These are phyloP conservation scores for Ambastaia sidthimunki DNA, from an alignment of 2,797 vertebrate genomes.

Conservation along the genomic window DNA sequence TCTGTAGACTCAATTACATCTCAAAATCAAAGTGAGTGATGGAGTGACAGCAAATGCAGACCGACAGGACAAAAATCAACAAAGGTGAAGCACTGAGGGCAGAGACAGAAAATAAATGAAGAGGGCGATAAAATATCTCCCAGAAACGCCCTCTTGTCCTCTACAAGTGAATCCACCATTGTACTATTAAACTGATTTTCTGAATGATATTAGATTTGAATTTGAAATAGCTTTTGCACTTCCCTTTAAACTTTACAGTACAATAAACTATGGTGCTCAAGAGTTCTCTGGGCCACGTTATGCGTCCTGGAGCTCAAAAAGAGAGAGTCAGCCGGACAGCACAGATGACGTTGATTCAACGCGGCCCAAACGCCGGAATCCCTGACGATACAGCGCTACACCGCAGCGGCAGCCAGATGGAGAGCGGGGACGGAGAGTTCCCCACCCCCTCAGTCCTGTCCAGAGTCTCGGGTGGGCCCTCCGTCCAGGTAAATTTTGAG, in stretches of 20 bases:
- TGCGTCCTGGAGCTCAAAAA: constrained; percentile 79
- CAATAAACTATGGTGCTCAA: constrained; percentile 97
- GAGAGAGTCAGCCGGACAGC: constrained; percentile 77
- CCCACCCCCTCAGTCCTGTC: constrained; percentile 87
- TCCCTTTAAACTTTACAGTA: constrained; percentile 99
- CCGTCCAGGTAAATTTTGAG: constrained; percentile 99
- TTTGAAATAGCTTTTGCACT: constrained; percentile 85
- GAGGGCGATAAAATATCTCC: constrained; percentile 70
- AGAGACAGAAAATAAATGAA: constrained; percentile 48
- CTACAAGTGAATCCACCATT: constrained; percentile 78
- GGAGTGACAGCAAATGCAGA: constrained; percentile 52
- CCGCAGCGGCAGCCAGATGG: constrained; percentile 74
- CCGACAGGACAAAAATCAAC: constrained; percentile 50
- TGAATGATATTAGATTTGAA: constrained; percentile 76
- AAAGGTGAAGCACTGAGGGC: constrained; percentile 37
- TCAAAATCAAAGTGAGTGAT: constrained; percentile 60
- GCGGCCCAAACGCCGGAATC: constrained; percentile 72
- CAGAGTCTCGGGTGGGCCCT: constrained; percentile 91
- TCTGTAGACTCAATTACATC: constrained; percentile 77
- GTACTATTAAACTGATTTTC: constrained; percentile 77
- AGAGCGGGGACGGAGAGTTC: constrained; percentile 67
- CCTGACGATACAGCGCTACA: constrained; percentile 79
- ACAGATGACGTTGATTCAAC: constrained; percentile 84
- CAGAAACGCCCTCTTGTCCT: constrained; percentile 78
- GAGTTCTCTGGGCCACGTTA: constrained; percentile 86